Evolutionary conservation across 2,888 invertebrate genomes (phyloP), one percentile per base, ranked within the genome.

Genomic region (Aricia artaxerxes): DNA sequence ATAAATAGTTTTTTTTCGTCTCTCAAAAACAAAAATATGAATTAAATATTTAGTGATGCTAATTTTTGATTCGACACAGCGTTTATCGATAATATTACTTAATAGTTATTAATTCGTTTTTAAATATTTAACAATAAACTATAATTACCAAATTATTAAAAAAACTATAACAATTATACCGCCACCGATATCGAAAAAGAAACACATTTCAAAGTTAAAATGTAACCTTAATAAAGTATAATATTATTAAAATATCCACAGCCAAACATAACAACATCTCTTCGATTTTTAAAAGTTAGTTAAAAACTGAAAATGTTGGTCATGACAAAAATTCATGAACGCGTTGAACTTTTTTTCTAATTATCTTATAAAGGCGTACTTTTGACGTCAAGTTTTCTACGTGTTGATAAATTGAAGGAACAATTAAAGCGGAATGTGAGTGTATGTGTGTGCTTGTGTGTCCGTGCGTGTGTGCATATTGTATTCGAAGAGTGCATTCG

Each of bases 391-490:
- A 82, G 83, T 82, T 78, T 82, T 80, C 80, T 82, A 84, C 84
- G 83, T 84, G 84, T 85, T 87, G 86, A 87, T 87, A 85, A 86
- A 86, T 88, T 88, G 86, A 88, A 89, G 85, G 85, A 87, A 88
- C 88, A 90, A 89, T 90, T 88, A 89, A 89, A 88, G 85, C 85
- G 84, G 78, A 81, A 60, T 82, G 80, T 81, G 77, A 64, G 61
- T 83, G 88, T 88, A 86, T 87, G 87, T 53, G 86, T 86, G 64
- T 60, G 76, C 61, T 40, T 79, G 79, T 81, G 82, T 82, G 57
- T 64, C 49, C 16, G 35, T 16, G n/a, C 40, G 49, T 76, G 60
- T 73, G 78, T 69, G 72, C 75, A 60, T 61, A 16, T 78, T 76
- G 78, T 79, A 81, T 81, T 81, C 79, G 80, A 49, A 78, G 76